Conservation (phyloP, 2,113 vertebrate species). For the Entosphenus tridentatus region DNA sequence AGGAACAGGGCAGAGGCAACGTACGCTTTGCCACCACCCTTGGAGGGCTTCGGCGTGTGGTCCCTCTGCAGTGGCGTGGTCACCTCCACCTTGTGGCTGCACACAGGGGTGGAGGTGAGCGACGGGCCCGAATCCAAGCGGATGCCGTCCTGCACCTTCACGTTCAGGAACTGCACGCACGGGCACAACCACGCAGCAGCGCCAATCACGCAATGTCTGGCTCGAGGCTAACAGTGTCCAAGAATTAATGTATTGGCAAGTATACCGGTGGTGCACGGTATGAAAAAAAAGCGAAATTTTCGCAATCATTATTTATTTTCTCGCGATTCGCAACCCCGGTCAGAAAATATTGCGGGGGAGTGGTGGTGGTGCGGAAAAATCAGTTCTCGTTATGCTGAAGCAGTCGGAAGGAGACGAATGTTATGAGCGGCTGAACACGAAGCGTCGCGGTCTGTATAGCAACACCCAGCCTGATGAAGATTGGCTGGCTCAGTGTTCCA, state of each 20-base stretch:
- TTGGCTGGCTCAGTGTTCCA: no score
- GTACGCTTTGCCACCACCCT: conserved; percentile 14
- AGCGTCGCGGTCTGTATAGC: no score
- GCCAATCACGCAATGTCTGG: no score
- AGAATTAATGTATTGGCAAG: not conserved
- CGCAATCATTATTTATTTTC: not conserved
- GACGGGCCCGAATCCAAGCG: conserved; percentile 76
- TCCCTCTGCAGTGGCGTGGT: conserved; percentile 78
- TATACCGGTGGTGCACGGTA: not conserved
- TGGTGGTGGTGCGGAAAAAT: no score
- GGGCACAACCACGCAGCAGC: no score
- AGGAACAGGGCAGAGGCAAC: no score
- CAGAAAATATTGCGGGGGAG: no score
- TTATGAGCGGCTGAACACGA: no score
- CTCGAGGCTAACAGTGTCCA: not conserved
- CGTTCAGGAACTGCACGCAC: conserved; percentile 57
- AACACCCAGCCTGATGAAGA: no score
- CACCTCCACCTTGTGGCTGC: conserved; percentile 77
- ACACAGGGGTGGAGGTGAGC: conserved; percentile 77
- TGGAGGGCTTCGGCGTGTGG: conserved; percentile 71
- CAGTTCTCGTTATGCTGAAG: no score
- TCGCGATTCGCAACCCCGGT: not conserved
- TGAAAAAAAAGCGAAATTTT: not conserved
- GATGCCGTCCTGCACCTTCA: conserved; percentile 79
- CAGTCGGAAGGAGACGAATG: no score